These are phyloP conservation scores for Hiodon tergisus DNA, from an alignment of 2,113 vertebrate species.

Conservation along the genomic window DNA sequence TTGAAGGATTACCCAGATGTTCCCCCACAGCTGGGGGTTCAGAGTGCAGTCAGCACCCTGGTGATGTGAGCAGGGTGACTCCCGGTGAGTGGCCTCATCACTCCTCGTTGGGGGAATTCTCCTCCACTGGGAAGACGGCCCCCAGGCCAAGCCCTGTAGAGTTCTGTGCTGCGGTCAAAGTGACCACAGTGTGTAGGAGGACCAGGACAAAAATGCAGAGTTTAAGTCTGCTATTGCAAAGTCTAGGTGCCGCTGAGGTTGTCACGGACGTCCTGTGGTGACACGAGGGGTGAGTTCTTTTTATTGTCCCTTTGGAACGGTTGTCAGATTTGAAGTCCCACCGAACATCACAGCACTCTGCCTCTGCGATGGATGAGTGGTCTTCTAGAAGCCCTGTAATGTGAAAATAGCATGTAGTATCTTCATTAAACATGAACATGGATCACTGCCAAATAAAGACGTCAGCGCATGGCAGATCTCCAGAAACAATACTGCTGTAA, in stretches of 20 bases:
- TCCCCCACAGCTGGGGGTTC: slow-evolving; percentile 31
- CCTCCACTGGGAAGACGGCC: slow-evolving; percentile 31
- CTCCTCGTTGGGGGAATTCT: background rate
- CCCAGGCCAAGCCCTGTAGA: slow-evolving; percentile 78
- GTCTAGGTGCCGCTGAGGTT: slow-evolving; percentile 87
- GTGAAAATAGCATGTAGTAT: slow-evolving; percentile 1
- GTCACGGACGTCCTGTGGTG: slow-evolving; percentile 82
- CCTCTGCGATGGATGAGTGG: slow-evolving; percentile 79
- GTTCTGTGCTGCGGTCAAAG: slow-evolving; percentile 89
- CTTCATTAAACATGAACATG: too few species aligned
- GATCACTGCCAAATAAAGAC: too few species aligned
- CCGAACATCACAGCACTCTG: slow-evolving; percentile 96
- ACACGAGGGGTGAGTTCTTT: slow-evolving; percentile 80
- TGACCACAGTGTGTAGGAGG: slow-evolving; percentile 92
- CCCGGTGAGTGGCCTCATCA: background rate
- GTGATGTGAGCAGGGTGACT: background rate
- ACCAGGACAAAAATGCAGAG: slow-evolving; percentile 93
- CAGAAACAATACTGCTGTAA: too few species aligned
- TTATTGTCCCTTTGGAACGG: slow-evolving; percentile 72
- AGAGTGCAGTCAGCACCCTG: background rate
- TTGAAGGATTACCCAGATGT: too few species aligned
- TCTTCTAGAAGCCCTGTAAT: slow-evolving; percentile 85
- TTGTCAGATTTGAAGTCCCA: slow-evolving; percentile 76
- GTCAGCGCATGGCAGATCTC: too few species aligned
- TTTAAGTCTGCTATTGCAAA: slow-evolving; percentile 91